Percentiles rank a stretch among this genome's conserved stretches.
Evolutionary conservation across 2,797 vertebrate species (phyloP).

Genomic region (Peromyscus nudipes): DNA sequence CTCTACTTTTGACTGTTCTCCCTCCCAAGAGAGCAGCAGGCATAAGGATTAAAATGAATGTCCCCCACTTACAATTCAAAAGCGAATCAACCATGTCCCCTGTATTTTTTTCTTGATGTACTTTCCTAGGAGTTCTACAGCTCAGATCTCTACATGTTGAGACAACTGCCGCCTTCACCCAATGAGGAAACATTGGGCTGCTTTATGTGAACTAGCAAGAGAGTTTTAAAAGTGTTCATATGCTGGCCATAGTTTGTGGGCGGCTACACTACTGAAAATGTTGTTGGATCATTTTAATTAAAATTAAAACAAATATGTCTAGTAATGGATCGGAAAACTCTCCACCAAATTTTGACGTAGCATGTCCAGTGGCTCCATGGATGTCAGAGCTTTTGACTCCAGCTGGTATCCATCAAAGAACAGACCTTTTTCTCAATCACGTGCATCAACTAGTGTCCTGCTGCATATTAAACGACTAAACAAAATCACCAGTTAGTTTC

Average conservation of each 20-base stretch:
- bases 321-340: not conserved
- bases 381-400: not conserved
- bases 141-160: not conserved
- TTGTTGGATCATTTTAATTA: not conserved
- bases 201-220: not conserved
- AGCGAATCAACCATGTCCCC: not conserved
- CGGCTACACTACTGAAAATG: not conserved
- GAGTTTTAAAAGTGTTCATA: not conserved
- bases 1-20: not conserved
- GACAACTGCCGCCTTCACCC: not conserved
- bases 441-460: not conserved
- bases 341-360: not conserved
- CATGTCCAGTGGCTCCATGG: not conserved
- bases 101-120: not conserved
- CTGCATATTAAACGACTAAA: not conserved
- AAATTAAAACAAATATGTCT: not conserved
- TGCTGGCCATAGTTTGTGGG: not conserved
- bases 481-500: not conserved
- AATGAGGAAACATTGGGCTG: not conserved
- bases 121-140: not conserved
- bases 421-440: not conserved
- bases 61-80: conserved; percentile 31
- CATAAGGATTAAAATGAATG: not conserved
- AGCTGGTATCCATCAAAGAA: not conserved
- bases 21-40: not conserved